phyloP scores from a whole-genome alignment of 2,888 invertebrate species.

The Cistogaster globosa region DNA sequence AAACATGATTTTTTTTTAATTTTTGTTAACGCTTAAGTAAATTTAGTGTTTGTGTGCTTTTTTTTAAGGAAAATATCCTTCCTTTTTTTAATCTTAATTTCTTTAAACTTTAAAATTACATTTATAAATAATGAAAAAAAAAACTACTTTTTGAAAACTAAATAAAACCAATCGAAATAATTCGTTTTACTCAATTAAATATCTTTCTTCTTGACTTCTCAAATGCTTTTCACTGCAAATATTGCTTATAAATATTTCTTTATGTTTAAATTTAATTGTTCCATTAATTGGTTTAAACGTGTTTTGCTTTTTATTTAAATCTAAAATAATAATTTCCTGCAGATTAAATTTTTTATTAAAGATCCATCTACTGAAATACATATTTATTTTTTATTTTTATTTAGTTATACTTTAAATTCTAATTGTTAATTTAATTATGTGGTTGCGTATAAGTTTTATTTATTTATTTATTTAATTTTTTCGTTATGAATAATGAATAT shows the following conservation, averaged over 20 bases:
- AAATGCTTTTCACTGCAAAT: conserved; percentile 49
- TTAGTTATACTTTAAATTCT: conserved; percentile 10
- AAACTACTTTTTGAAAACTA: conserved; percentile 32
- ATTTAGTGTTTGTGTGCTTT: conserved; percentile 33
- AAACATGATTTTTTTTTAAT: conserved; percentile 2
- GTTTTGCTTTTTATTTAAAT: conserved; percentile 15
- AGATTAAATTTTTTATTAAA: conserved; percentile 23
- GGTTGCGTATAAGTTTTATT: background rate
- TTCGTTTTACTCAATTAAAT: conserved; percentile 39
- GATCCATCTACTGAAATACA: conserved; percentile 23
- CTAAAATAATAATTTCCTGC: conserved; percentile 50
- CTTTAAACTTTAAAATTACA: conserved; percentile 28
- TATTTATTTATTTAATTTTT: background rate
- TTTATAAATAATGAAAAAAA: conserved; percentile 31
- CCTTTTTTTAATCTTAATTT: conserved; percentile 15
- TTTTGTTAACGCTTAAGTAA: conserved; percentile 41
- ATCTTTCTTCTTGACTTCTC: conserved; percentile 12
- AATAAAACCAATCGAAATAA: conserved; percentile 40
- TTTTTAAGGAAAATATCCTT: conserved; percentile 17
- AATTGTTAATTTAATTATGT: conserved; percentile 11
- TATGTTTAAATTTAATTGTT: conserved; percentile 35
- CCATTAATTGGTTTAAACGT: conserved; percentile 21
- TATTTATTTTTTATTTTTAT: conserved; percentile 11
- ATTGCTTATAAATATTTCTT: conserved; percentile 60
- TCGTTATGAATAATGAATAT: conserved; percentile 28